Conservation (phyloP, 2,797 vertebrate species). For the Chaunax sp. region DNA sequence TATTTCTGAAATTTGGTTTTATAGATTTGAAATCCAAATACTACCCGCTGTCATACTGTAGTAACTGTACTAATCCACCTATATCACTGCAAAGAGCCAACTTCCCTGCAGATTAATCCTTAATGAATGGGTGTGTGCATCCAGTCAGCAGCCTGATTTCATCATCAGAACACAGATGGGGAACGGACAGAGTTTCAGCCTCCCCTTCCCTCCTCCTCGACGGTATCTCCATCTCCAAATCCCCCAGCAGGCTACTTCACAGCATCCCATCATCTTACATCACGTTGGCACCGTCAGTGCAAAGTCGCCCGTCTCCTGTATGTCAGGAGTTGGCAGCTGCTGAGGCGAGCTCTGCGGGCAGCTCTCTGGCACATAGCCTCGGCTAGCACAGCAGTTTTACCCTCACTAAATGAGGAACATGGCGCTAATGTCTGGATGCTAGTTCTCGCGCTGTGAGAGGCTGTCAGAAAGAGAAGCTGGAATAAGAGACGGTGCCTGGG, state of each 20-base stretch:
- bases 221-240: constrained; percentile 47
- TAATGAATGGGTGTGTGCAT: constrained; percentile 33
- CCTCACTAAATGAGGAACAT: constrained; percentile 61
- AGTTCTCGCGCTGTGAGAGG: constrained; percentile 47
- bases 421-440: constrained; percentile 50
- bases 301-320: constrained; percentile 57
- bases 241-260: constrained; percentile 39
- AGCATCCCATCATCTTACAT: constrained; percentile 56
- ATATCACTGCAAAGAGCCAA: constrained; percentile 8
- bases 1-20: neutral
- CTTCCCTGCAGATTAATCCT: constrained; percentile 24
- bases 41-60: too few species aligned
- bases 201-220: constrained; percentile 3
- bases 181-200: constrained; percentile 10
- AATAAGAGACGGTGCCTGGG: constrained; percentile 31
- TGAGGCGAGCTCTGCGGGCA: constrained; percentile 40
- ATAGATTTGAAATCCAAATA: neutral
- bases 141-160: constrained; percentile 31
- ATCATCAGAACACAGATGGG: constrained; percentile 53
- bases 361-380: constrained; percentile 48
- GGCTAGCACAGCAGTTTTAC: constrained; percentile 60
- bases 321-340: constrained; percentile 61
- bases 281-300: constrained; percentile 45
- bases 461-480: constrained; percentile 43
- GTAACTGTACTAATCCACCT: constrained; percentile 18